A percentile compares a stretch with the other conserved stretches of the same genome.
phyloP scores from a whole-genome alignment of 2,113 vertebrate genomes.

The Centropristis striata region DNA sequence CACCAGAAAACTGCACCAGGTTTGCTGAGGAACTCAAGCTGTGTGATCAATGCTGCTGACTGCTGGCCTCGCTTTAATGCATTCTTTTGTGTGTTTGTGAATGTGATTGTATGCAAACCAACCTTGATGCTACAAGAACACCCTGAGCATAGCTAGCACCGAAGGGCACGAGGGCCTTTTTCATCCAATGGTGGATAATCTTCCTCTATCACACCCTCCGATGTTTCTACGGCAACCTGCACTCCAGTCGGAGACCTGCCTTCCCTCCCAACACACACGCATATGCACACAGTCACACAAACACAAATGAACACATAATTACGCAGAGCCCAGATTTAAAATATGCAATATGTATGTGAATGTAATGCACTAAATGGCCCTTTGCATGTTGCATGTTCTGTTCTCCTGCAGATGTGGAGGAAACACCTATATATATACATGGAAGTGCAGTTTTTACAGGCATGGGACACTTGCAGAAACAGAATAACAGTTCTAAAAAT shows the following conservation, averaged over 20 bases:
- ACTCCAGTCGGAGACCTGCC: slow-evolving; percentile 71
- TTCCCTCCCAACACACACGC: slow-evolving; percentile 80
- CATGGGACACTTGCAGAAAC: background rate
- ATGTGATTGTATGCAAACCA: slow-evolving; percentile 10
- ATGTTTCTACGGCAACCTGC: slow-evolving; percentile 86
- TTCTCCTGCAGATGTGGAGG: background rate
- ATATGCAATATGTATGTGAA: slow-evolving; percentile 44
- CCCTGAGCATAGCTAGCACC: slow-evolving; percentile 85
- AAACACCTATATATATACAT: background rate
- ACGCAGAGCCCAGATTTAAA: slow-evolving; percentile 26
- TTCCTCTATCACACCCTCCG: slow-evolving; percentile 84
- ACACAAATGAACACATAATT: background rate
- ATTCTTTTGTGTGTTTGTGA: slow-evolving; percentile 22
- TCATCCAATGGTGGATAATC: slow-evolving; percentile 86
- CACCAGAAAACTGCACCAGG: background rate
- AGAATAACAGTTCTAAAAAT: background rate
- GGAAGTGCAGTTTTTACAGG: background rate
- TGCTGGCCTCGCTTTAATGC: slow-evolving; percentile 46
- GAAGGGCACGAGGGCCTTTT: slow-evolving; percentile 87
- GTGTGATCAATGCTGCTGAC: slow-evolving; percentile 42
- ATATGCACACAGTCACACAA: background rate
- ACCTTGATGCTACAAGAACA: slow-evolving; percentile 88
- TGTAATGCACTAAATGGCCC: slow-evolving; percentile 18
- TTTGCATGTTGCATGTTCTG: slow-evolving; percentile 26
- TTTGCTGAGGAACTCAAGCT: slow-evolving; percentile 21